Evolutionary conservation across 2,888 invertebrate genomes (phyloP), one percentile per base, ranked within the genome.

Genomic region (Spisula solida): DNA sequence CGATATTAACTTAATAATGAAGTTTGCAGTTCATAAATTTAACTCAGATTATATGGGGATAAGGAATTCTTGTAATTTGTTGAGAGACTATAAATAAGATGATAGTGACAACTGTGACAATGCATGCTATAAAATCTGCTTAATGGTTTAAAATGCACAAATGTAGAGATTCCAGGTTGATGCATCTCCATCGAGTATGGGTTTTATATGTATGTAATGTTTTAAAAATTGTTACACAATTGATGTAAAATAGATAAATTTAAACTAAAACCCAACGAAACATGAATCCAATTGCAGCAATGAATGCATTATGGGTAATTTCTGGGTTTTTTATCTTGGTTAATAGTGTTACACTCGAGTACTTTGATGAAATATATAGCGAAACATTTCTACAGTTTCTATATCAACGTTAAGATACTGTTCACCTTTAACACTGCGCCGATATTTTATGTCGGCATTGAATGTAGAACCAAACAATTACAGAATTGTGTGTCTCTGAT

Each of bases 391-490:
- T n/a, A 0, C 60, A 66, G 60, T 66, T 66, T 66, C 60, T 66
- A 66, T 66, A n/a, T 25, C n/a, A 66, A 25, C 60, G 25, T 66
- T 66, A 66, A n/a, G n/a, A 66, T 66, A 66, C 60, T 25, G 60
- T 66, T 66, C 20, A 66, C 60, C 60, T 25, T 66, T 66, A 25
- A 20, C n/a, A n/a, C 60, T 66, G 20, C 25, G 12, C 25, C 25
- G n/a, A 66, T 66, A 66, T 66, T 66, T 66, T 66, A 66, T 66
- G 25, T 25, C 25, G 20, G 25, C n/a, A n/a, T 66, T 66, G 60
- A 66, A 66, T 66, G 60, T 66, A 66, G n/a, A 25, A 66, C 20
- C 8, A 25, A 66, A 66, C 60, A 66, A 66, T 66, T 66, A 66
- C n/a, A 66, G 25, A 66, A 66, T 25, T 66, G 60, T 12, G 25